Conservation (phyloP, 2,113 vertebrate species). For the Laticauda colubrina region DNA sequence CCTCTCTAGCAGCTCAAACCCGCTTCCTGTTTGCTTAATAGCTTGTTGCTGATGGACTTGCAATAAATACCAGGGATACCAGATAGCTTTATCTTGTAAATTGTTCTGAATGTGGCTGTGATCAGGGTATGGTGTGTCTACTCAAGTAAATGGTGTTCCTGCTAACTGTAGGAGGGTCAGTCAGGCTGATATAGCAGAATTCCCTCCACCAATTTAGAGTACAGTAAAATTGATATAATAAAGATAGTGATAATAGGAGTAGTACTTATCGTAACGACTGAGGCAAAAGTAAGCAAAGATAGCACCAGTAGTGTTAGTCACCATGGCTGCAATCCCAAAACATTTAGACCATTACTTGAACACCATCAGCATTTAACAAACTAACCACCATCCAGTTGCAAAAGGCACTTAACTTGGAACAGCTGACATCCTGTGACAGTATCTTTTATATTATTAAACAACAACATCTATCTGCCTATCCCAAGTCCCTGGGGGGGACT, state of each 20-base stretch:
- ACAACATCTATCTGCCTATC: neutral
- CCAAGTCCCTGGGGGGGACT: neutral
- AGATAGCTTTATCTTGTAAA: neutral
- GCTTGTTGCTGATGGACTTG: neutral
- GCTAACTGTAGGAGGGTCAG: neutral
- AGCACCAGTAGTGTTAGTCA: neutral
- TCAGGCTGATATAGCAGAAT: neutral
- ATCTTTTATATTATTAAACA: neutral
- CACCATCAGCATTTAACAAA: neutral
- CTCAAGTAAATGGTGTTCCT: neutral
- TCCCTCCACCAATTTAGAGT: neutral
- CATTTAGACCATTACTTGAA: neutral
- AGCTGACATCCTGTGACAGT: neutral
- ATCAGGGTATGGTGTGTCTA: neutral
- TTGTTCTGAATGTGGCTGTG: neutral
- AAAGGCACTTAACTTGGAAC: neutral
- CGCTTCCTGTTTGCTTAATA: neutral
- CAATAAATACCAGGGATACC: rapidly evolving
- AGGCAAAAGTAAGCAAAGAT: neutral
- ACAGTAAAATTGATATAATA: neutral
- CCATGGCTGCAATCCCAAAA: neutral
- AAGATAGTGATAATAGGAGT: neutral
- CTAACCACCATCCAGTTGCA: neutral
- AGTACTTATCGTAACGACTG: neutral
- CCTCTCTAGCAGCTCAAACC: neutral